phyloP scores from a whole-genome alignment of 2,797 vertebrate genomes.

The Liasis olivaceus region DNA sequence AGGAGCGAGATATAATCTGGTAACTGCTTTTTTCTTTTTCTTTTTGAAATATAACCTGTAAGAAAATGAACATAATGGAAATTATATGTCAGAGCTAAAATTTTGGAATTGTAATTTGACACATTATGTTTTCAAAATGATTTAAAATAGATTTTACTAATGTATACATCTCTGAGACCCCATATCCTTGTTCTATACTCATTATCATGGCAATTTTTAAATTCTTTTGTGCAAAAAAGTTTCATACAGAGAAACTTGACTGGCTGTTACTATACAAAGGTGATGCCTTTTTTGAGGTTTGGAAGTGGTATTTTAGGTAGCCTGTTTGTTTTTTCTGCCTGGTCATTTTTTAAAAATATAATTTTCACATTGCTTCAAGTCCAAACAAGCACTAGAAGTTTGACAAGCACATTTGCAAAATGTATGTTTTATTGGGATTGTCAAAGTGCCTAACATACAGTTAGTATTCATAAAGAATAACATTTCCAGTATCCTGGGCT shows the following conservation, averaged over 20 bases:
- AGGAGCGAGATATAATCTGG: not conserved
- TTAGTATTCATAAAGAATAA: not conserved
- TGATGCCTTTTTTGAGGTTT: not conserved
- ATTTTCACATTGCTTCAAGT: not conserved
- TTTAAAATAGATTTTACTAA: not conserved
- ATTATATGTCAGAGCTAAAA: constrained; percentile 46
- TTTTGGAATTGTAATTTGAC: constrained; percentile 51
- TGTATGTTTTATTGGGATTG: not conserved
- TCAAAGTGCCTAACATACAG: not conserved
- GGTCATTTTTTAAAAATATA: not conserved
- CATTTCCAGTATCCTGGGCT: not conserved
- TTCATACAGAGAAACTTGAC: not conserved
- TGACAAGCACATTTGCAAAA: not conserved
- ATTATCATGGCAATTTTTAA: not conserved
- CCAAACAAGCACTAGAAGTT: not conserved
- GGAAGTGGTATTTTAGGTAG: not conserved
- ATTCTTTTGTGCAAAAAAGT: constrained; percentile 19
- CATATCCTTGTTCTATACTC: constrained; percentile 8
- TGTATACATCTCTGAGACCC: constrained; percentile 6
- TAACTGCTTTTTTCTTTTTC: not conserved
- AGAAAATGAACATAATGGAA: constrained; percentile 30
- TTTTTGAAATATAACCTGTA: not conserved
- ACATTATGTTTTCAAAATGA: constrained; percentile 47
- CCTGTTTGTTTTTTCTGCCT: not conserved
- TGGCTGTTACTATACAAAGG: not conserved